phyloP scores from a whole-genome alignment of 2,888 invertebrate species.

The Lasius fuliginosus region DNA sequence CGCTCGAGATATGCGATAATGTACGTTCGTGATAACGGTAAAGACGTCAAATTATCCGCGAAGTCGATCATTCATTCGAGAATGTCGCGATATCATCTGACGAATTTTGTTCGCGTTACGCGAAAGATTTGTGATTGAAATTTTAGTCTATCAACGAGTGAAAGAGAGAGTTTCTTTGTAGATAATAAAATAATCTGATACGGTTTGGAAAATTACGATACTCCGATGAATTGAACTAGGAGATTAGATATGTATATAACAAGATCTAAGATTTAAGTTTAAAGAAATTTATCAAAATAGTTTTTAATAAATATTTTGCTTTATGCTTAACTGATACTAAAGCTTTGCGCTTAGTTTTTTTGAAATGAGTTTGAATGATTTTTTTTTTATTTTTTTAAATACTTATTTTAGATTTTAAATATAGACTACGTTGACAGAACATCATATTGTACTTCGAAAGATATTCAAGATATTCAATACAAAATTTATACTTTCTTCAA shows the following conservation, averaged over 20 bases:
- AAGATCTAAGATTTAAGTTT: neutral
- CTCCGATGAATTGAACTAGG: neutral
- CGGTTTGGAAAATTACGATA: neutral
- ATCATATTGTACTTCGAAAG: neutral
- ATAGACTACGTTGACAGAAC: neutral
- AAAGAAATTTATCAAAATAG: neutral
- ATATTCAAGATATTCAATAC: neutral
- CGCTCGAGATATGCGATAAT: slow-evolving; percentile 38
- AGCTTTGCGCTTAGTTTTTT: neutral
- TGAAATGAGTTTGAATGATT: neutral
- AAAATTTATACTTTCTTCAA: too few species aligned
- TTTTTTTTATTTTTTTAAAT: neutral
- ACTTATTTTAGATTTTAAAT: slow-evolving; percentile 7
- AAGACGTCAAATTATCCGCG: slow-evolving; percentile 29
- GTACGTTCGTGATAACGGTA: slow-evolving; percentile 36
- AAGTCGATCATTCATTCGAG: slow-evolving; percentile 30
- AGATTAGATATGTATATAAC: too few species aligned
- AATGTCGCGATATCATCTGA: slow-evolving; percentile 28
- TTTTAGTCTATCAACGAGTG: neutral
- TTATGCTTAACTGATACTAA: neutral
- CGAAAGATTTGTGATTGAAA: neutral
- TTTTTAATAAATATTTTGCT: neutral
- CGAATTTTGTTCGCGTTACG: neutral
- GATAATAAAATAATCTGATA: neutral
- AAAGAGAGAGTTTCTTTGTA: neutral